Base-by-base conservation (phyloP, 2,113 vertebrate genomes). In the Fregata magnificens region DNA sequence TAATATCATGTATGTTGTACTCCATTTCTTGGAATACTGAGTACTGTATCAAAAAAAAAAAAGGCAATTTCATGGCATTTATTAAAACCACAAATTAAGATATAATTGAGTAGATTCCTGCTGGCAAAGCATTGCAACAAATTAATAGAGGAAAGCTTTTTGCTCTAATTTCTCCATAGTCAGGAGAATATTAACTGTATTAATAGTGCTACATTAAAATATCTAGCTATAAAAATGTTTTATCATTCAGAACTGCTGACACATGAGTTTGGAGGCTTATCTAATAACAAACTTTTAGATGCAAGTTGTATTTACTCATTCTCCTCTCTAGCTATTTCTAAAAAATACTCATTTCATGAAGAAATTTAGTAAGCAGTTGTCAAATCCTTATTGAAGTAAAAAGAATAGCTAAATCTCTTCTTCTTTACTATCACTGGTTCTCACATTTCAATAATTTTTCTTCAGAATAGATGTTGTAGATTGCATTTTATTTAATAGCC, bases 1-100 rank as follows among this genome's bases (percentile, higher is more conserved):
- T 40, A 14, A 2, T 25, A 50, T 34, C 8, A 25, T 19, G 5
- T 4, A 74, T 5, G 7, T 12, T 44, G 3, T 16, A 65, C 8
- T 72, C 1, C 0, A 7, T 63, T 63, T 80, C 40, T 59, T 79
- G 13, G 5, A 87, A 72, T 65, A 52, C 1, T 9, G 11, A 82
- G 8, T 29, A 74, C 6, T 69, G 6, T 8, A 26, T 71, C 1
- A 16, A 44, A 36, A 63, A 45, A 26, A 29, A 14, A 40, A 42
- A 19, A 32, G 4, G 1, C 4, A 42, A 55, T 7, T 62, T 88
- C 42, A 53, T 34, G 10, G 4, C 5, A 73, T 72, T 72, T 50
- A 80, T 56, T 90, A 73, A 91, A 94, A n/a, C 19, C 28, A 62
- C n/a, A 93, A 91, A 93, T 88, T 93, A 87, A 96, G 49, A 82